Conservation (phyloP, 2,113 vertebrate species). For the Campylomormyrus tamandua region DNA sequence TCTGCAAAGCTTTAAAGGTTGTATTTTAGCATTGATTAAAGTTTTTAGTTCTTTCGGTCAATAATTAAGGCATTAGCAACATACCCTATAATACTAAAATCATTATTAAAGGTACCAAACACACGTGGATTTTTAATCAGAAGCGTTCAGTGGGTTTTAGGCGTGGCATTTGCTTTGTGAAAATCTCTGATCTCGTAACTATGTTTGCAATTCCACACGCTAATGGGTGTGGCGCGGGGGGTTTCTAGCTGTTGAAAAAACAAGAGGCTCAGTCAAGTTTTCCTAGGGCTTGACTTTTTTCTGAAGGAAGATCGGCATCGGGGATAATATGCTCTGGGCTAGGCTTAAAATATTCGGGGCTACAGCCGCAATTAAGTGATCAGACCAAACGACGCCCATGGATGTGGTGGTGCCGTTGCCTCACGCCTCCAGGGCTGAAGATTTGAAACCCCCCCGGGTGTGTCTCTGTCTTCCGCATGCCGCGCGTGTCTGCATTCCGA, state of each 20-base stretch:
- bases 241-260: not conserved
- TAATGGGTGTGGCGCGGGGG: not conserved
- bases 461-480: not conserved
- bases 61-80: not conserved
- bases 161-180: not conserved
- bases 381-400: no score
- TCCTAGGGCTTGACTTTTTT: no score
- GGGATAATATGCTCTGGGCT: no score
- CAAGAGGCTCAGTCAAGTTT: no score
- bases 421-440: not conserved
- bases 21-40: not conserved
- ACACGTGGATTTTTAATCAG: not conserved
- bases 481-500: not conserved
- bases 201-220: not conserved
- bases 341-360: no score
- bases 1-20: not conserved
- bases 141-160: not conserved
- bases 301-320: no score
- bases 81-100: not conserved
- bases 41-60: not conserved
- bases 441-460: not conserved
- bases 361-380: no score
- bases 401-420: not conserved
- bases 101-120: not conserved
- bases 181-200: not conserved